Percentiles rank a stretch among this genome's conserved stretches.
Evolutionary conservation across 1,140 invertebrate genomes (phyloP).

Genomic region (Trachymyrmex cornetzi): DNA sequence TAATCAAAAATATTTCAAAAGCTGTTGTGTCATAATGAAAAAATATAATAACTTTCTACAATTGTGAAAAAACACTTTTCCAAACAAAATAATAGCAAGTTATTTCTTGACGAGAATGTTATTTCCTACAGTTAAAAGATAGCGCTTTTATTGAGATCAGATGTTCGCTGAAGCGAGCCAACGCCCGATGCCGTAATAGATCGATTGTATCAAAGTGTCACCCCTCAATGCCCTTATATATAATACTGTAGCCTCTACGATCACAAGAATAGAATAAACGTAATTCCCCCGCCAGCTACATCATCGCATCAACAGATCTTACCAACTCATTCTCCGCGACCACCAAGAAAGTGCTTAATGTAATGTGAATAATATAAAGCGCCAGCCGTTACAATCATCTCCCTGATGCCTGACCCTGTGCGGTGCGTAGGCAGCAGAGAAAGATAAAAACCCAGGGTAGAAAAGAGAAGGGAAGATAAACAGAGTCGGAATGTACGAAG

Average conservation of each 20-base stretch:
- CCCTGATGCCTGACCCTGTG: not conserved
- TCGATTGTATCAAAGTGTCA: conserved; percentile 58
- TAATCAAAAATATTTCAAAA: conserved; percentile 7
- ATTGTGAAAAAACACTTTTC: not conserved
- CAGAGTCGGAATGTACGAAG: conserved; percentile 35
- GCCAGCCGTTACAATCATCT: conserved; percentile 75
- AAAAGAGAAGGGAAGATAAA: conserved; percentile 23
- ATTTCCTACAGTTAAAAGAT: conserved; percentile 44
- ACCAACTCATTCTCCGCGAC: conserved; percentile 64
- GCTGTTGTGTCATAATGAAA: not conserved
- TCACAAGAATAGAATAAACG: conserved; percentile 32
- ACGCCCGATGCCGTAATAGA: conserved; percentile 38
- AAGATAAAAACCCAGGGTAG: not conserved
- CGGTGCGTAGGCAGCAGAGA: not conserved
- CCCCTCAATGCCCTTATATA: not conserved
- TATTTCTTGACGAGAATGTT: conserved; percentile 41
- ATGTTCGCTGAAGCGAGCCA: conserved; percentile 30
- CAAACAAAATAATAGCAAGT: conserved; percentile 19
- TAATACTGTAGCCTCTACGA: not conserved
- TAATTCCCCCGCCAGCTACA: not conserved
- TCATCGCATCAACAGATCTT: conserved; percentile 59
- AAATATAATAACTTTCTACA: not conserved
- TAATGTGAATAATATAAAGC: conserved; percentile 85
- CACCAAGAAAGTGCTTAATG: conserved; percentile 83
- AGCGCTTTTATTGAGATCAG: conserved; percentile 48